Evolutionary conservation across 1,140 invertebrate species (phyloP), one percentile per base, ranked within the genome.

Genomic region (Polypedilum pembai): DNA sequence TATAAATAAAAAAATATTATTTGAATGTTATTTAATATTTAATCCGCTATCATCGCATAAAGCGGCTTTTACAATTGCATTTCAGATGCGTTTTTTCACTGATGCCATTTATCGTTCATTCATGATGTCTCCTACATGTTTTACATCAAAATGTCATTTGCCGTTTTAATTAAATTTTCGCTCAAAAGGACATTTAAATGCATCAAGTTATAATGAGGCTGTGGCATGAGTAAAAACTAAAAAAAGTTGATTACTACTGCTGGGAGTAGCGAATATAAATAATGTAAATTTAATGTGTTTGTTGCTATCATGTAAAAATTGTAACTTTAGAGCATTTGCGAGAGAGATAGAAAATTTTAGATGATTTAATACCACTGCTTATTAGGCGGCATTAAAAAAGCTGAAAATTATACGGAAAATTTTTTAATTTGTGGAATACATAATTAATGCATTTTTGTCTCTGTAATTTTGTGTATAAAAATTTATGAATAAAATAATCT

Each of bases 91-190:
- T 56, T 56, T 56, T 56, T 33, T 33, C n/a, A 12, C n/a, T 56
- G 45, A 15, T 56, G 45, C 45, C n/a, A 56, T 56, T 33, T 56
- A 56, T 56, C n/a, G 45, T n/a, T 56, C 45, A 56, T 56, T 56
- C 45, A 56, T 56, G 45, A 56, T 56, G 45, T 12, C 45, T 33
- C 24, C 24, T 20, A 20, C 18, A 18, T 18, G 17, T 69, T 69
- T 69, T 69, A 69, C 65, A 69, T 69, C 65, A 69, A 69, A 69
- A 69, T 69, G 65, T 69, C 65, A 69, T 69, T 69, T 69, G 20
- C 3, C 20, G 65, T 69, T 69, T 69, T 69, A 69, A 69, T 69
- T 69, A 69, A 69, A 69, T 69, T 69, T 69, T 18, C 65, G 65
- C 65, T 69, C 65, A 69, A 69, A 69, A 69, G 65, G 65, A 69